Conservation (phyloP, 2,888 invertebrate species). For the Caenorhabditis plicata region DNA sequence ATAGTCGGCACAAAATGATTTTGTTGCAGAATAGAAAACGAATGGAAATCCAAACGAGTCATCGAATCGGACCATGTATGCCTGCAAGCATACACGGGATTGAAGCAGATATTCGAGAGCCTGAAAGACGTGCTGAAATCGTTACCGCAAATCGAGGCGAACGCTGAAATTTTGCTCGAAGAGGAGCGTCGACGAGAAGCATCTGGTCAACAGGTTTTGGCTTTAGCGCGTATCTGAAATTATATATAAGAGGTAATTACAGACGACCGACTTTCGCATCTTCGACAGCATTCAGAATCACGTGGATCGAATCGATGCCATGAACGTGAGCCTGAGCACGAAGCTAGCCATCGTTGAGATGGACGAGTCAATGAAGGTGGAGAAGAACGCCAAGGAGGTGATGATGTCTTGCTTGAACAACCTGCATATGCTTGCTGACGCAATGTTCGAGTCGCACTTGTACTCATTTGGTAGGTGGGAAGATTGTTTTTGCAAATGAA, state of each 20-base stretch:
- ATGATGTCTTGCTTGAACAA: conserved; percentile 49
- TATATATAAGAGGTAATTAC: neutral
- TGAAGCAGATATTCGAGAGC: conserved; percentile 55
- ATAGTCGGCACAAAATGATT: neutral
- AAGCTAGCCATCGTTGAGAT: conserved; percentile 57
- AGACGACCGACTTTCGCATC: conserved; percentile 21
- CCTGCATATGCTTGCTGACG: conserved; percentile 47
- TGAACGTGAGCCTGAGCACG: conserved; percentile 55
- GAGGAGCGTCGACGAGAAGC: conserved; percentile 26
- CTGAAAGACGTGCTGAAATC: conserved; percentile 44
- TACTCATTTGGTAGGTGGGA: conserved; percentile 29
- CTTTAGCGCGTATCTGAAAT: neutral
- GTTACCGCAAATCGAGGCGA: conserved; percentile 38
- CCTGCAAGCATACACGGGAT: conserved; percentile 55
- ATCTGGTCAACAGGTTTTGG: conserved; percentile 6
- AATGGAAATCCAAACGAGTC: conserved; percentile 53
- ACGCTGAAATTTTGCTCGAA: conserved; percentile 33
- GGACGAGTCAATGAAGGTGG: conserved; percentile 33
- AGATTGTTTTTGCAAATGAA: neutral
- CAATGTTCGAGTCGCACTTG: conserved; percentile 55
- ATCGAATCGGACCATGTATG: conserved; percentile 58
- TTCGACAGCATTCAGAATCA: conserved; percentile 52
- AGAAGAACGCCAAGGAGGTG: conserved; percentile 43
- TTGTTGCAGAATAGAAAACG: conserved; percentile 43
- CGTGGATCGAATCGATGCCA: conserved; percentile 57